Conservation (phyloP, 2,888 invertebrate genomes). For the Euphydryas editha region DNA sequence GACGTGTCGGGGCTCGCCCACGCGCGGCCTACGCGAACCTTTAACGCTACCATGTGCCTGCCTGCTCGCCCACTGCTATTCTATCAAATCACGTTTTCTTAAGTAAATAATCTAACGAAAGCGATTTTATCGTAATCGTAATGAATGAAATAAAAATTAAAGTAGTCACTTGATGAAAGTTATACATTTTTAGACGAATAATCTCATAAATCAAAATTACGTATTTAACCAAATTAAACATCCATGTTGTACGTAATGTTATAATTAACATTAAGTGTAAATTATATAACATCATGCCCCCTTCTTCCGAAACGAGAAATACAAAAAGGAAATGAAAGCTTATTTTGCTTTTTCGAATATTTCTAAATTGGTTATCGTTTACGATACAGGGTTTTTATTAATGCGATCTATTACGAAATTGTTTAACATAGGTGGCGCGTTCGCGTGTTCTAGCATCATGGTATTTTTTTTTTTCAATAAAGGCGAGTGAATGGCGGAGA, state of each 20-base stretch:
- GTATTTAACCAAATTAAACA: too few species aligned
- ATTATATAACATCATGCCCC: too few species aligned
- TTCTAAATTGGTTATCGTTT: neutral
- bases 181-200: too few species aligned
- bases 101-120: neutral
- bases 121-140: neutral
- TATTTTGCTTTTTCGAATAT: neutral
- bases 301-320: too few species aligned
- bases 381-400: neutral
- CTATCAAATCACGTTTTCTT: neutral
- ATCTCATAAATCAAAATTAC: too few species aligned
- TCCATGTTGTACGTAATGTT: too few species aligned
- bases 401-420: neutral
- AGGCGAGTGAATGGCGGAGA: conserved; percentile 69
- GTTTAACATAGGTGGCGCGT: conserved; percentile 16
- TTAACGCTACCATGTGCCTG: conserved; percentile 36
- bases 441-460: conserved; percentile 50
- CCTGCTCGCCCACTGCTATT: conserved; percentile 11
- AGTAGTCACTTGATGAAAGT: neutral
- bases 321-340: too few species aligned
- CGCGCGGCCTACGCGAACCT: conserved; percentile 51
- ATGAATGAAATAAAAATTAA: neutral
- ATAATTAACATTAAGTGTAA: too few species aligned
- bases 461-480: conserved; percentile 70
- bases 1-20: conserved; percentile 63